These are phyloP conservation scores for Nansenia antarctica DNA, from an alignment of 2,113 vertebrate genomes.

Conservation along the genomic window DNA sequence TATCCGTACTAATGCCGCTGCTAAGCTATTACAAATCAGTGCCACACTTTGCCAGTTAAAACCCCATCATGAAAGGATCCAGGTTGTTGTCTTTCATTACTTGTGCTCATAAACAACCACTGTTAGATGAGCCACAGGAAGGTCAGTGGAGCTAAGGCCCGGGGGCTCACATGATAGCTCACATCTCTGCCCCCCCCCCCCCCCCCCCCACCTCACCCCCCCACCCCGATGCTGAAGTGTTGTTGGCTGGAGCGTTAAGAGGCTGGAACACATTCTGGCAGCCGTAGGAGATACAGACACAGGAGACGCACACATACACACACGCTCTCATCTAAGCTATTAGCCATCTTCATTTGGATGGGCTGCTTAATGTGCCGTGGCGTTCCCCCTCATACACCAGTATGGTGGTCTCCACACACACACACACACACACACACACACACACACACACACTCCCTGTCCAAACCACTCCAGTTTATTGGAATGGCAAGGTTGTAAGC, in stretches of 20 bases:
- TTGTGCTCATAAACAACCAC: background rate
- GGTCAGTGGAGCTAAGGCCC: background rate
- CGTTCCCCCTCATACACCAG: slow-evolving; percentile 46
- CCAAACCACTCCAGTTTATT: slow-evolving; percentile 55
- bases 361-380: slow-evolving; percentile 33
- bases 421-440: background rate
- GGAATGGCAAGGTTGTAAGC: slow-evolving; percentile 52
- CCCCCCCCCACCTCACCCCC: too few species aligned
- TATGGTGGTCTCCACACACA: slow-evolving; percentile 50
- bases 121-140: background rate
- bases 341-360: slow-evolving; percentile 49
- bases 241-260: background rate
- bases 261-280: background rate
- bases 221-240: background rate
- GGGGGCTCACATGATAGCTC: background rate
- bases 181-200: too few species aligned
- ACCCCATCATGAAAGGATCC: background rate
- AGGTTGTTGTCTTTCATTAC: too few species aligned
- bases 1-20: background rate
- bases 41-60: background rate
- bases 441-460: slow-evolving; percentile 30
- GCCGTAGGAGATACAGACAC: background rate
- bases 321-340: slow-evolving; percentile 28
- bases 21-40: background rate
- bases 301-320: background rate